Percentiles rank a stretch among this genome's conserved stretches.
Conservation (phyloP, 2,888 invertebrate genomes). For the Parthenolecanium corni region DNA sequence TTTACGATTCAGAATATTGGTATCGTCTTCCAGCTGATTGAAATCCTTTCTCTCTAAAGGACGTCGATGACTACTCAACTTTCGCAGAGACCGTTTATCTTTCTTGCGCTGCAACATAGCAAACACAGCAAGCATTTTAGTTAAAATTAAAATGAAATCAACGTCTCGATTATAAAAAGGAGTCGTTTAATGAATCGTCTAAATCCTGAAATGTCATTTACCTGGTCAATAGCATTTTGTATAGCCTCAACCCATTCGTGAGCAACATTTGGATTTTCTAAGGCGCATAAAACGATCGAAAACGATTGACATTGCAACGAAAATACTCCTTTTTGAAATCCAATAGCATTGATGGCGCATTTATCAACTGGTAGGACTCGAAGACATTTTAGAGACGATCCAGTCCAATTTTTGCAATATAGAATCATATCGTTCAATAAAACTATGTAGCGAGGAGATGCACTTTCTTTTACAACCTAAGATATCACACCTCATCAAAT, state of each 20-base stretch:
- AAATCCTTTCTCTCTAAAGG: conserved; percentile 14
- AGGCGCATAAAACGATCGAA: conserved; percentile 28
- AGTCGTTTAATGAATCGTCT: too few species aligned
- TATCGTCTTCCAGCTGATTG: conserved; percentile 11
- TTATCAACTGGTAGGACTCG: conserved; percentile 59
- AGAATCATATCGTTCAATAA: conserved; percentile 61
- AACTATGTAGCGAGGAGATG: conserved; percentile 51
- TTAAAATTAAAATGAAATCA: too few species aligned
- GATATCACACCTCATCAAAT: conserved; percentile 7
- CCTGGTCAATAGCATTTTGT: conserved; percentile 45
- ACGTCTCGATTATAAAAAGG: too few species aligned
- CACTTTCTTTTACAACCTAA: conserved; percentile 34
- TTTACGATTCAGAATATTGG: neutral
- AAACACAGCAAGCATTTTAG: neutral
- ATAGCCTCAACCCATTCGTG: conserved; percentile 48
- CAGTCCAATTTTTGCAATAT: conserved; percentile 54
- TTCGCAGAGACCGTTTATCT: conserved; percentile 6
- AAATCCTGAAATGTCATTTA: too few species aligned
- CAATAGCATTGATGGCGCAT: conserved; percentile 49
- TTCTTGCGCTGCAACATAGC: neutral
- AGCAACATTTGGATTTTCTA: conserved; percentile 40
- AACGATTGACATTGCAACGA: conserved; percentile 46
- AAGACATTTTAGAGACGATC: conserved; percentile 50
- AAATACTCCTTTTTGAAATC: conserved; percentile 48
- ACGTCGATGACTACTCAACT: conserved; percentile 12